phyloP scores from a whole-genome alignment of 2,113 vertebrate species.

The Agapornis roseicollis region DNA sequence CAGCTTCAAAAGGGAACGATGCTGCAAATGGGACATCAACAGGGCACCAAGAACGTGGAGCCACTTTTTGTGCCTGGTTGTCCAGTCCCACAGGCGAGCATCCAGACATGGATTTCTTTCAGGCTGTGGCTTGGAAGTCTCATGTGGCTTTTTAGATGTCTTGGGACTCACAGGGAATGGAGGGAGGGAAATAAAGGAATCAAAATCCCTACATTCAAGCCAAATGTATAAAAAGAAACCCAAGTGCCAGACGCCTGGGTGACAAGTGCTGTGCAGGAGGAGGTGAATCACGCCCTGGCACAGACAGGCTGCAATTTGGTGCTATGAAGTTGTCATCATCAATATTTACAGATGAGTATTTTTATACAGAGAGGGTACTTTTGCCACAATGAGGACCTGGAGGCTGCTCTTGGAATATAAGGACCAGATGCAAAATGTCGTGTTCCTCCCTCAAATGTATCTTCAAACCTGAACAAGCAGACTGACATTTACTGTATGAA shows the following conservation, averaged over 20 bases:
- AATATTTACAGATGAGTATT: slow-evolving; percentile 13
- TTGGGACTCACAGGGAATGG: neutral
- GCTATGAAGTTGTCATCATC: neutral
- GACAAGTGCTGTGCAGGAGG: neutral
- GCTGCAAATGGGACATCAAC: neutral
- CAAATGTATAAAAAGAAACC: slow-evolving; percentile 1
- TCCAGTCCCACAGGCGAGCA: accelerated
- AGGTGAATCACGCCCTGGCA: slow-evolving; percentile 34
- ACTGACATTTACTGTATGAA: neutral
- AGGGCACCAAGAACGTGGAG: accelerated
- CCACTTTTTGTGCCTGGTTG: too few species aligned
- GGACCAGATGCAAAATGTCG: neutral
- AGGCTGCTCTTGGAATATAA: neutral
- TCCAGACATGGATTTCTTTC: neutral
- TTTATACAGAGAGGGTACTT: neutral
- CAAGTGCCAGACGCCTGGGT: neutral
- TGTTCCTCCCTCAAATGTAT: accelerated
- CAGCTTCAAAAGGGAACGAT: neutral
- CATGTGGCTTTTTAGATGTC: neutral
- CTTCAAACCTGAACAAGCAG: neutral
- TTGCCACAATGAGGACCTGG: neutral
- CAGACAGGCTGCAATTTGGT: neutral
- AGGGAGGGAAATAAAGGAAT: neutral
- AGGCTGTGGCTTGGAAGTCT: neutral
- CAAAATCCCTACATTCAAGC: neutral